phyloP scores from a whole-genome alignment of 1,140 invertebrate species.

The Papilio aristodemus region DNA sequence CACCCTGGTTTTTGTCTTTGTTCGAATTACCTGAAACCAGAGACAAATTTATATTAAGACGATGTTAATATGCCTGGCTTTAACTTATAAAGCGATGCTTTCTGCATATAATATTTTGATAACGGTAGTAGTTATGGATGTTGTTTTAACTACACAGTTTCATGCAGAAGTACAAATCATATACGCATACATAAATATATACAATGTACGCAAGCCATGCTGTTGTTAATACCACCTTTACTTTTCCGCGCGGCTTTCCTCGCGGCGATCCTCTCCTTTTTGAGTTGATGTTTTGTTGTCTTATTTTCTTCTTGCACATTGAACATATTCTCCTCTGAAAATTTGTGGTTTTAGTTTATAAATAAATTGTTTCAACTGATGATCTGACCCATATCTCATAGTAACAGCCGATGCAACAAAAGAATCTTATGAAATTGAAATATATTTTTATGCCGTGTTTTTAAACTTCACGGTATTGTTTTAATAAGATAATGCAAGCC shows the following conservation, averaged over 20 bases:
- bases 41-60: conserved; percentile 17
- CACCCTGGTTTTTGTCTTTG: conserved; percentile 53
- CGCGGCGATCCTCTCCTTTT: conserved; percentile 85
- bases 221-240: conserved; percentile 56
- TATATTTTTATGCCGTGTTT: not conserved
- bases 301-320: conserved; percentile 80
- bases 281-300: conserved; percentile 85
- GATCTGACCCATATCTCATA: not conserved
- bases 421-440: not conserved
- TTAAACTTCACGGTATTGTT: not conserved
- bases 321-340: conserved; percentile 76
- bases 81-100: conserved; percentile 15
- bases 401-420: not conserved
- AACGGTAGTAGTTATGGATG: not conserved
- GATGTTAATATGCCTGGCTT: not conserved
- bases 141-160: conserved; percentile 6
- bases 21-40: conserved; percentile 50
- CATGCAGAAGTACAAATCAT: conserved; percentile 25
- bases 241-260: conserved; percentile 78
- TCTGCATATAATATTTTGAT: not conserved
- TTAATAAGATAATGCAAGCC: not conserved
- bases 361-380: not conserved
- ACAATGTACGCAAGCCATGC: conserved; percentile 27
- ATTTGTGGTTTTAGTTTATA: conserved; percentile 40
- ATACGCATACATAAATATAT: conserved; percentile 33